Base-by-base conservation (phyloP, 1,140 invertebrate species). In the Atta colombica region DNA sequence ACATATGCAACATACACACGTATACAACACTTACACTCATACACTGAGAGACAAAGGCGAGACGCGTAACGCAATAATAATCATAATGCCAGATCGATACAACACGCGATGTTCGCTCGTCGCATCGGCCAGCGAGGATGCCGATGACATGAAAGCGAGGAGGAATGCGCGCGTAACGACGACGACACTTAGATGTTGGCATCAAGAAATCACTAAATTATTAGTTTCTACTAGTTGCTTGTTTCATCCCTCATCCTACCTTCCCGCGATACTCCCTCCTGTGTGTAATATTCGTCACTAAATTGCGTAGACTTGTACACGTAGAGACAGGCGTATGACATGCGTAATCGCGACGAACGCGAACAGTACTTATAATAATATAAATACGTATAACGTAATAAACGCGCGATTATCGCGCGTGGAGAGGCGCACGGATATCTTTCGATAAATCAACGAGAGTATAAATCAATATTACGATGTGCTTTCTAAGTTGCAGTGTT, bases 71-170 rank as follows among this genome's bases (percentile, higher is more conserved):
- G 91, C 92, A 94, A 94, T 94, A 94, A 94, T 93, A 93, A 94
- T 94, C 92, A 93, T 93, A 91, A 92, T 90, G 90, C 71, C 91
- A 93, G 94, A 94, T 95, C 94, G 92, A 94, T 94, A 91, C 88
- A 88, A 90, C 89, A 80, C 88, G 80, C 87, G 78, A 69, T 91
- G 87, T 90, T 91, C 93, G 89, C 28, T 89, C 90, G 91, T 91
- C 92, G 91, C 88, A 86, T 82, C 86, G 85, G 86, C 85, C 35
- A 49, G 12, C 49, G 55, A 49, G 69, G 69, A 84, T 49, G 39
- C 80, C 80, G 80, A 72, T 84, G 80, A 87, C 84, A 89, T 86
- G 86, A 92, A 93, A 90, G 88, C 35, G 28, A 88, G 77, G 86
- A 86, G 90, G 90, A 88, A 71, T 71, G 88, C 72, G 81, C 82